A percentile compares a stretch with the other conserved stretches of the same genome.
phyloP scores from a whole-genome alignment of 1,140 invertebrate genomes.

The Dinoponera quadriceps region DNA sequence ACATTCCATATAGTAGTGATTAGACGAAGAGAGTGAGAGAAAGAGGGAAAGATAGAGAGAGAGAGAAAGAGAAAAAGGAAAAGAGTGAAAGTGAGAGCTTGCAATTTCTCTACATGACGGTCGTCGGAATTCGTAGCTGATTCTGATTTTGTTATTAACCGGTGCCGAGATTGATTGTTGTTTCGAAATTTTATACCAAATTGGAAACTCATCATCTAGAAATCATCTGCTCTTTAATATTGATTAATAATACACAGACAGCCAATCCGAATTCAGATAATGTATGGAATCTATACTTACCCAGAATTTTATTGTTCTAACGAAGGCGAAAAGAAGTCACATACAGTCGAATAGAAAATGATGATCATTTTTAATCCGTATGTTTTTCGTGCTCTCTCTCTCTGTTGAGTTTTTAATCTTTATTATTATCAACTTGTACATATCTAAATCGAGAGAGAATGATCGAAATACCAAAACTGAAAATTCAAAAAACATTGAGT shows the following conservation, averaged over 20 bases:
- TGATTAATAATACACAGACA: background rate
- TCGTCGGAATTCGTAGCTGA: slow-evolving; percentile 45
- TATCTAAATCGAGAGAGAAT: background rate
- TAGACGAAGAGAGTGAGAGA: slow-evolving; percentile 20
- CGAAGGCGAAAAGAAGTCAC: background rate
- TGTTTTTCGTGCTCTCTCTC: background rate
- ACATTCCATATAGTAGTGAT: slow-evolving; percentile 69
- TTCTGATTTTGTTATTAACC: slow-evolving; percentile 3
- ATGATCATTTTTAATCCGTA: background rate
- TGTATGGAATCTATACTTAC: background rate
- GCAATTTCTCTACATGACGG: slow-evolving; percentile 17
- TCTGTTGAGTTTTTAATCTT: background rate
- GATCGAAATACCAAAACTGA: background rate
- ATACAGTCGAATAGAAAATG: background rate
- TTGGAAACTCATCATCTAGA: background rate
- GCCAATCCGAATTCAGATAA: too few species aligned
- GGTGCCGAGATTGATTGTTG: slow-evolving; percentile 15
- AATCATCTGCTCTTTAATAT: slow-evolving; percentile 2
- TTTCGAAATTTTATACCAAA: slow-evolving; percentile 21
- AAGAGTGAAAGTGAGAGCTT: slow-evolving; percentile 41
- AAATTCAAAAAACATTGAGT: slow-evolving; percentile 8
- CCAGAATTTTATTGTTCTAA: slow-evolving; percentile 26
- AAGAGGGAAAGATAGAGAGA: slow-evolving; percentile 27
- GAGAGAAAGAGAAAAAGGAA: slow-evolving; percentile 2
- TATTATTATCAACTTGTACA: background rate